Conservation (phyloP, 2,113 vertebrate genomes). For the Oreotrochilus melanogaster region DNA sequence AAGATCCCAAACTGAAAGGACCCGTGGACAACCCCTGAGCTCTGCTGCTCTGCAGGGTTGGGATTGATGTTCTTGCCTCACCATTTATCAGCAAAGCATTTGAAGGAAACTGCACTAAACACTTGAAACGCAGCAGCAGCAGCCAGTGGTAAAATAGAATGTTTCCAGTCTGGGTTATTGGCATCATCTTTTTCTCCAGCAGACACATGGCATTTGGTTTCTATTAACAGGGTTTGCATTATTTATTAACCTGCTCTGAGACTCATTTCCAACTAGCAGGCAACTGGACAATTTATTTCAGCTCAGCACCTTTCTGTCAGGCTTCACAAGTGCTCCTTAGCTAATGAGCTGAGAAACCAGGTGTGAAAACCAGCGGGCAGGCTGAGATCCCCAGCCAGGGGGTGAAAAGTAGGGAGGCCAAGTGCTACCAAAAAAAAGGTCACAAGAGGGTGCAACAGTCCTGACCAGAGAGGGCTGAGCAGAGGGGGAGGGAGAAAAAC, state of each 20-base stretch:
- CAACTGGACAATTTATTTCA: background rate
- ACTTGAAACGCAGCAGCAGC: constrained; percentile 43
- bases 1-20: too few relatives aligned
- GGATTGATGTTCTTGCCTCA: constrained; percentile 66
- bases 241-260: constrained; percentile 65
- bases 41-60: constrained; percentile 9
- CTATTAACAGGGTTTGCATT: constrained; percentile 57
- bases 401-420: background rate
- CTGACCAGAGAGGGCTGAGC: accelerated
- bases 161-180: background rate
- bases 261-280: constrained; percentile 21
- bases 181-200: constrained; percentile 21
- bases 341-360: background rate
- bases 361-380: background rate
- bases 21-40: too few relatives aligned
- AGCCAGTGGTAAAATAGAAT: background rate
- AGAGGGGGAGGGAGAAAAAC: background rate
- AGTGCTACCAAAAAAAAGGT: accelerated
- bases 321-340: background rate
- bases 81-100: constrained; percentile 63
- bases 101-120: constrained; percentile 69
- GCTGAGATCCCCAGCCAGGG: accelerated
- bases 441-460: accelerated
- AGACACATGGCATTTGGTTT: background rate
- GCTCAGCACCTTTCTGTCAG: background rate